Conservation (phyloP, 2,888 invertebrate species). For the Meghimatium bilineatum region DNA sequence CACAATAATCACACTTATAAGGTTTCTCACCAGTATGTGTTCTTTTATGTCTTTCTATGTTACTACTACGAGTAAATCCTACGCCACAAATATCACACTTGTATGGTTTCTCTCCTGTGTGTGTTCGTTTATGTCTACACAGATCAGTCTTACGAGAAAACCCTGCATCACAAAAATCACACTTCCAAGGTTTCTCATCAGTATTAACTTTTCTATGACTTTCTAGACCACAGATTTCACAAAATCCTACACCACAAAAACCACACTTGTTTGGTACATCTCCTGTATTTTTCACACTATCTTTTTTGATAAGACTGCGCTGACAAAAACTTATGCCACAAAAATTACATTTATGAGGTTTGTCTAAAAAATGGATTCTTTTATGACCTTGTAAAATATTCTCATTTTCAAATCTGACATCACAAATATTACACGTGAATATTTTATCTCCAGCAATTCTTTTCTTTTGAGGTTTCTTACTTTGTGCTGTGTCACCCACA, state of each 20-base stretch:
- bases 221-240: neutral
- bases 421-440: neutral
- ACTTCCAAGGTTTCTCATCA: neutral
- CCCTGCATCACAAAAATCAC: slow-evolving; percentile 11
- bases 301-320: neutral
- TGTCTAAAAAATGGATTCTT: neutral
- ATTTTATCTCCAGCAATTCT: neutral
- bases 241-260: neutral
- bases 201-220: neutral
- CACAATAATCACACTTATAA: neutral
- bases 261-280: neutral
- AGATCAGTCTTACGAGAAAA: neutral
- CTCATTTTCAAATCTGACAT: neutral
- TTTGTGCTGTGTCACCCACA: neutral
- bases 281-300: neutral
- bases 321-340: neutral
- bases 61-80: neutral
- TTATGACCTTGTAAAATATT: neutral
- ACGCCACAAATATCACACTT: slow-evolving; percentile 15
- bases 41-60: neutral
- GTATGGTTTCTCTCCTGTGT: slow-evolving; percentile 16
- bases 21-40: slow-evolving; percentile 11
- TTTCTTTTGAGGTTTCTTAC: neutral
- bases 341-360: neutral
- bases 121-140: neutral